A percentile compares a stretch with the other conserved stretches of the same genome.
Conservation (phyloP, 2,797 vertebrate genomes). For the Gobionotothen gibberifrons region DNA sequence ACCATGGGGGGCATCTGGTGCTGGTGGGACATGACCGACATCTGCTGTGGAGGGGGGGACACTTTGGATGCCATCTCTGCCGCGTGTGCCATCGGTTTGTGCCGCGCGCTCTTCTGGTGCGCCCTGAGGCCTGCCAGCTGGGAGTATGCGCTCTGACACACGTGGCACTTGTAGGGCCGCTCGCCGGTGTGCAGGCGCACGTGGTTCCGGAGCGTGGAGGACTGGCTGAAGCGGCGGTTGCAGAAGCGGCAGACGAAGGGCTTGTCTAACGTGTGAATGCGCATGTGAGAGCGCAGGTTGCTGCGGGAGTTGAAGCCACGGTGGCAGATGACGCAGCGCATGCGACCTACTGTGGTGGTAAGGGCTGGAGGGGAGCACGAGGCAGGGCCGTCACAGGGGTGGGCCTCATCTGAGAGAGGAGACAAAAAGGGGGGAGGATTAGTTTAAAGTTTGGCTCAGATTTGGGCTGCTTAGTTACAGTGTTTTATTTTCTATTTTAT, state of each 20-base stretch:
- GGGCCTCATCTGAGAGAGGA: constrained; percentile 87
- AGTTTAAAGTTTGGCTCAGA: neutral
- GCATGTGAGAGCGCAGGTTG: constrained; percentile 99
- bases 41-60: constrained; percentile 87
- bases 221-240: constrained; percentile 98
- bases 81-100: constrained; percentile 84
- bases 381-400: constrained; percentile 83
- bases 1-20: constrained; percentile 82
- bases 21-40: constrained; percentile 83
- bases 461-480: no score
- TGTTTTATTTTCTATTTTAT: no score
- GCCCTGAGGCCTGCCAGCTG: constrained; percentile 96
- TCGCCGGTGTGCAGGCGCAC: constrained; percentile 97
- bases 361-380: constrained; percentile 73
- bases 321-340: constrained; percentile 98
- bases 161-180: constrained; percentile 97
- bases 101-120: constrained; percentile 96
- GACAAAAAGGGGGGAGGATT: neutral
- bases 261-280: constrained; percentile 99
- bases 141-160: constrained; percentile 97
- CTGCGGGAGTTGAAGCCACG: constrained; percentile 99
- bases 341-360: constrained; percentile 82
- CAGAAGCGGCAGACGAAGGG: constrained; percentile 98
- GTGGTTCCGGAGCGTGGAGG: constrained; percentile 96
- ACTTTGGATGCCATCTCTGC: constrained; percentile 65